Conservation (phyloP, 2,797 vertebrate genomes). For the Syncerus caffer region DNA sequence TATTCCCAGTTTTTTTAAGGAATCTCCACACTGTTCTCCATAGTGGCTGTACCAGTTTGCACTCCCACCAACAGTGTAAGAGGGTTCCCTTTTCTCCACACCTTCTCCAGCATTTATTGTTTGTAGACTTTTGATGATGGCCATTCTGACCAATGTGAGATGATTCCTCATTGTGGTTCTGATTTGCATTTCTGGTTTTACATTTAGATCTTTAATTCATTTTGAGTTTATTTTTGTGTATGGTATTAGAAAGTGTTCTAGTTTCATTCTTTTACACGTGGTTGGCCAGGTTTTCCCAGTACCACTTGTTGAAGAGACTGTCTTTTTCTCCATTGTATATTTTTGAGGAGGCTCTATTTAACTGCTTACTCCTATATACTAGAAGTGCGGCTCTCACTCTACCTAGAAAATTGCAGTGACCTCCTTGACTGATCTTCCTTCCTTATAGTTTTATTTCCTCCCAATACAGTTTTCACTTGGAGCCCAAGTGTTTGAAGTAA, state of each 20-base stretch:
- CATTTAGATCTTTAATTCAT: neutral
- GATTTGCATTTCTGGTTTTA: neutral
- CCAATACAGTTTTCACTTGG: neutral
- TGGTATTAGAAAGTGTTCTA: neutral
- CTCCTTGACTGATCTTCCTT: neutral
- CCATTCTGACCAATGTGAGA: neutral
- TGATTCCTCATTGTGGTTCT: neutral
- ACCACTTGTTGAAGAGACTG: neutral
- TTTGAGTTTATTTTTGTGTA: neutral
- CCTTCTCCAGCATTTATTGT: neutral
- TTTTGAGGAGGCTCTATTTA: neutral
- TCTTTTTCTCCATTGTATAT: neutral
- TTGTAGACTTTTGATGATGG: neutral
- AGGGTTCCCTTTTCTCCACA: neutral
- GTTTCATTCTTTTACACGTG: neutral
- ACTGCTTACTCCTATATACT: neutral
- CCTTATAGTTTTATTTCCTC: neutral
- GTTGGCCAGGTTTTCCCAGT: neutral
- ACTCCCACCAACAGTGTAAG: neutral
- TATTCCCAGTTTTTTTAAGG: neutral
- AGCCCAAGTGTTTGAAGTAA: neutral
- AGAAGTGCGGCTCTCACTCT: neutral
- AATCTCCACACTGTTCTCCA: neutral
- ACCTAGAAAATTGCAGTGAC: neutral
- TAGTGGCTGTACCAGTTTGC: neutral